Conservation (phyloP, 1,140 invertebrate species). For the Batillaria attramentaria region DNA sequence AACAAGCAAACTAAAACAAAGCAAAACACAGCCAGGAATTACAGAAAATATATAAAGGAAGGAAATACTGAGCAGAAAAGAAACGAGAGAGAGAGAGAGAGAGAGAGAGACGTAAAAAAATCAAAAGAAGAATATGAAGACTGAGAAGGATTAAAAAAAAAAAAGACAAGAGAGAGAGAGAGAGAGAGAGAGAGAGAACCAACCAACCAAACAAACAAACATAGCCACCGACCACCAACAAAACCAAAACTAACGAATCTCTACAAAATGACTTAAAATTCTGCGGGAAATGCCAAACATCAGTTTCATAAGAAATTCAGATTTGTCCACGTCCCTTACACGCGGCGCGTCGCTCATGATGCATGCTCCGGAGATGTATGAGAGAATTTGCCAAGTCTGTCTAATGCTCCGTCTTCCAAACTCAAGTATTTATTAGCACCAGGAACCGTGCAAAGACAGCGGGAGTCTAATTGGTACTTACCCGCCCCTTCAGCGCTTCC, state of each 20-base stretch:
- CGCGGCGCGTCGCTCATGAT: neutral
- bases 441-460: neutral
- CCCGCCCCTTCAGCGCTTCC: neutral
- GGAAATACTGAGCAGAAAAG: too few species aligned
- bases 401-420: neutral
- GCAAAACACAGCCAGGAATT: too few species aligned
- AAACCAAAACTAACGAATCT: too few species aligned
- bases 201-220: too few species aligned
- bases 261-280: too few species aligned
- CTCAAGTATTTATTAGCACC: neutral
- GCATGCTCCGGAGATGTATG: neutral
- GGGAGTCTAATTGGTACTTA: constrained; percentile 15
- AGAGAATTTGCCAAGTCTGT: neutral
- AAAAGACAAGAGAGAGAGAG: neutral
- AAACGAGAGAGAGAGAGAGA: neutral
- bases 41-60: too few species aligned
- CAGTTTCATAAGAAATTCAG: too few species aligned
- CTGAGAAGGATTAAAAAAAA: neutral
- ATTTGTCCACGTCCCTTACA: too few species aligned
- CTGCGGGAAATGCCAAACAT: too few species aligned
- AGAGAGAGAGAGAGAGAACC: neutral
- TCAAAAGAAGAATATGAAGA: neutral
- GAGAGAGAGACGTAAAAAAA: neutral
- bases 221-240: too few species aligned
- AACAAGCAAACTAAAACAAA: too few species aligned